Base-by-base conservation (phyloP, 2,113 vertebrate species). In the Reinhardtius hippoglossoides region DNA sequence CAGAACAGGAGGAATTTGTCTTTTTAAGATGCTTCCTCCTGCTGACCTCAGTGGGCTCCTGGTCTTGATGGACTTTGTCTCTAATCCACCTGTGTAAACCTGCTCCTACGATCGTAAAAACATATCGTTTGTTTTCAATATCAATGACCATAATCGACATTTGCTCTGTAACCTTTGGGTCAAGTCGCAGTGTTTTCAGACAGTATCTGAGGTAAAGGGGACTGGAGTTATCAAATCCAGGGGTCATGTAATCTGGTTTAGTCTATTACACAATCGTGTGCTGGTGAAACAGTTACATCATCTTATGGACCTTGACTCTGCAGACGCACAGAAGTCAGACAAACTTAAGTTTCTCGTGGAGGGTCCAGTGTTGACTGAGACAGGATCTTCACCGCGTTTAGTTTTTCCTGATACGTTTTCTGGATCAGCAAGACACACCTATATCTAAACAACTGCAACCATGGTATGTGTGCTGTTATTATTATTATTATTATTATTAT, bases 251-350 rank as follows among this genome's bases (percentile, higher is more conserved):
- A 57, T 67, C 75, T 63, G 37, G 21, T 67, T 64, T 59, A 5
- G 14, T 62, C 3, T 50, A 16, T 92, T 91, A 13, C 87, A 79
- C 79, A 93, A 88, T 9, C 5, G 1, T 15, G 15, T 5, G 8
- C 2, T 56, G 9, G 27, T 62, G 55, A 64, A 83, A 81, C 76
- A 56, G 85, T 64, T 57, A 1, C 24, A 23, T 52, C 24, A 23
- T 15, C 2, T 13, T 12, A 26, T 68, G 75, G 85, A 87, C 91
- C 74, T 89, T 91, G 87, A 84, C 73, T 69, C 71, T 58, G 46
- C 37, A 76, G 42, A 56, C 57, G 27, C 18, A 26, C 55, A 21
- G 27, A 76, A 26, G 37, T 20, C 26, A 37, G 46, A 52, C 18
- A 50, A 52, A 66, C 46, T 24, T 52, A 35, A 65, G 2, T 37